Evolutionary conservation across 2,113 vertebrate genomes (phyloP).

Genomic region (Zapornia atra): DNA sequence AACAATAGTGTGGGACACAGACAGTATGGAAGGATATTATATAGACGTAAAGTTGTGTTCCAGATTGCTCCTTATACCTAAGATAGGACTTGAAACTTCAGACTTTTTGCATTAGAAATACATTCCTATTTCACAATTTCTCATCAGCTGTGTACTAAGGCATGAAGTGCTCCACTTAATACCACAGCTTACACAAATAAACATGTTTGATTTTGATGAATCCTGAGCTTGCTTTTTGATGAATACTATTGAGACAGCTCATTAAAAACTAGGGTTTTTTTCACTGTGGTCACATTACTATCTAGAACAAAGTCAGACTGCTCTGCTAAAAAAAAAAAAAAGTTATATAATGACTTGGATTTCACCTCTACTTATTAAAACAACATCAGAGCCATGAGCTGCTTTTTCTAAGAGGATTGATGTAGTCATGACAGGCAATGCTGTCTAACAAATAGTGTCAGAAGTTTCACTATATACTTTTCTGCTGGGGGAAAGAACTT

Average conservation of each 20-base stretch:
- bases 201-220: slow-evolving; percentile 56
- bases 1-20: not conserved
- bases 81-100: not conserved
- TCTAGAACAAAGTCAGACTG: slow-evolving; percentile 48
- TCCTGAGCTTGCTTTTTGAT: slow-evolving; percentile 38
- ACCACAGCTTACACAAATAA: slow-evolving; percentile 35
- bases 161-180: slow-evolving; percentile 47
- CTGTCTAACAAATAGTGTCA: not conserved
- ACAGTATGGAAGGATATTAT: not conserved
- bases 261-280: slow-evolving; percentile 29
- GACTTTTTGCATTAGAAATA: slow-evolving; percentile 4
- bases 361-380: slow-evolving; percentile 47
- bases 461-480: not conserved
- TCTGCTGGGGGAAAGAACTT: not conserved
- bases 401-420: not conserved
- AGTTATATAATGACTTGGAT: slow-evolving; percentile 38
- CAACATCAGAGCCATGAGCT: not conserved
- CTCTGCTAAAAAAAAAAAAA: not conserved
- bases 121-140: not conserved
- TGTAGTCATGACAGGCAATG: not conserved
- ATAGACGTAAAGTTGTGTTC: not conserved
- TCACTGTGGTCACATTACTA: slow-evolving; percentile 45
- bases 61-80: not conserved
- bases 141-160: not conserved
- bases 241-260: slow-evolving; percentile 60